Percentiles rank a stretch among this genome's conserved stretches.
phyloP scores from a whole-genome alignment of 2,113 vertebrate genomes.

The Tragelaphus scriptus region DNA sequence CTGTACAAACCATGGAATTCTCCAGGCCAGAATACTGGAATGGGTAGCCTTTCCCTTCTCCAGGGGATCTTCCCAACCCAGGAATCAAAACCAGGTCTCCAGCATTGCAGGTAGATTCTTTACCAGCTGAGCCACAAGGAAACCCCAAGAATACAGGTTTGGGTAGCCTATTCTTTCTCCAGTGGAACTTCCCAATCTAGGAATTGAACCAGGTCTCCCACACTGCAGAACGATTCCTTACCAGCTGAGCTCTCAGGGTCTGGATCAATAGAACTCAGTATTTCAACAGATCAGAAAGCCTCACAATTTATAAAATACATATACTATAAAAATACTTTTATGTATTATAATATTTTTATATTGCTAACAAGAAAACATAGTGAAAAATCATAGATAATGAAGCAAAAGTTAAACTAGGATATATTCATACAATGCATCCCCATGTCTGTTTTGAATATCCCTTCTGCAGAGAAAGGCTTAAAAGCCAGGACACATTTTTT shows the following conservation, averaged over 20 bases:
- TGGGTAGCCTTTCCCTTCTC: background rate
- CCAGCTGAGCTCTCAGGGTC: background rate
- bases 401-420: background rate
- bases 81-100: background rate
- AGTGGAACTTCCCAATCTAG: background rate
- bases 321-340: background rate
- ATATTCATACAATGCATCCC: background rate
- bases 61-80: background rate
- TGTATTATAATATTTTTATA: background rate
- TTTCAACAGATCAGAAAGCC: background rate
- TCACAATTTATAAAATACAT: background rate
- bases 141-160: background rate
- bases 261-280: background rate
- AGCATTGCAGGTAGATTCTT: background rate
- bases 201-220: fast-evolving
- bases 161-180: background rate
- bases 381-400: background rate
- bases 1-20: background rate
- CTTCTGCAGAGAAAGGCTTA: background rate
- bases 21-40: background rate
- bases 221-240: background rate
- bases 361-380: background rate
- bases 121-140: background rate
- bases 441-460: background rate
- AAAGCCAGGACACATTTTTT: background rate